Percentiles rank a stretch among this genome's conserved stretches.
These are phyloP conservation scores for Dascyllus trimaculatus DNA, from an alignment of 2,113 vertebrate species.

Conservation along the genomic window DNA sequence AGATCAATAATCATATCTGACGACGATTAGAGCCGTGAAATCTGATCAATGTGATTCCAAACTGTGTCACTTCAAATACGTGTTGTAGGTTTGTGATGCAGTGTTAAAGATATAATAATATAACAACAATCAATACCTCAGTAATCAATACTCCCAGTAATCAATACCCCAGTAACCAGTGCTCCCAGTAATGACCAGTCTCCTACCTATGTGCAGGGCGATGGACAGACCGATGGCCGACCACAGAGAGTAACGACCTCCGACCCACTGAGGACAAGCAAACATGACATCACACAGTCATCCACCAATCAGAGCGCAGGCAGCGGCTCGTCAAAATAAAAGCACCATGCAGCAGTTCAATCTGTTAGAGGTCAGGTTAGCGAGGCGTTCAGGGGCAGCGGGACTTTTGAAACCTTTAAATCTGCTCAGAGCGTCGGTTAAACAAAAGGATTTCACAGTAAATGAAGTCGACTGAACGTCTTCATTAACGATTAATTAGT, in stretches of 20 bases:
- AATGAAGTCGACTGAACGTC: no score
- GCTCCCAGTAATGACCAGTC: background rate
- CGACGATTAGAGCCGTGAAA: no score
- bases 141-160: background rate
- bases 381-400: no score
- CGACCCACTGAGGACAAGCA: conserved; percentile 91
- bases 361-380: background rate
- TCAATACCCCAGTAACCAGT: background rate
- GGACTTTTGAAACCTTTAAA: no score
- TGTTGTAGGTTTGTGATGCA: no score
- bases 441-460: no score
- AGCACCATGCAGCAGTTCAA: background rate
- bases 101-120: no score
- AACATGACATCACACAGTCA: conserved; percentile 47
- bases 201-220: conserved; percentile 93
- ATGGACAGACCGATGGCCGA: conserved; percentile 98
- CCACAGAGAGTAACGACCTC: conserved; percentile 97
- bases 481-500: no score
- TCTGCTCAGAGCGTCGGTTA: no score
- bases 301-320: conserved; percentile 52
- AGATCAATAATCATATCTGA: no score
- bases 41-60: no score
- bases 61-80: no score
- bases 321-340: conserved; percentile 12
- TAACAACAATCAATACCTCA: background rate